Conservation (phyloP, 30 jellyfish, hydroid and myxozoan genomes). For the Chrysaora quinquecirrha region DNA sequence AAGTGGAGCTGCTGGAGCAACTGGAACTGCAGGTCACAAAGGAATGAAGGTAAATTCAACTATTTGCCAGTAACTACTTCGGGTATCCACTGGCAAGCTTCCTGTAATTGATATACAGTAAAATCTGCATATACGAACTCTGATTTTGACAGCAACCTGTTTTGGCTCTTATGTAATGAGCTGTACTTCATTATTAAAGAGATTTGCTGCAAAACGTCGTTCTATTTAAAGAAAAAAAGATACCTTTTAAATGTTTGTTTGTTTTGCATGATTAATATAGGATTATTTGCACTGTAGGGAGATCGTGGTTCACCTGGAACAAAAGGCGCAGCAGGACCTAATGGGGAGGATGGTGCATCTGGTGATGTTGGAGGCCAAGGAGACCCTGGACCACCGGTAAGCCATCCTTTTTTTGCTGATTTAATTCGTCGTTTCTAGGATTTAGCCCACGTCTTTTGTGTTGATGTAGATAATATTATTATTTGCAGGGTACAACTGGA, state of each 20-base stretch:
- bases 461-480: neutral
- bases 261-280: no score
- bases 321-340: neutral
- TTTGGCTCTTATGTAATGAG: no score
- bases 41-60: neutral
- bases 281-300: neutral
- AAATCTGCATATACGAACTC: no score
- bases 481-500: slow-evolving; percentile 31
- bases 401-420: neutral
- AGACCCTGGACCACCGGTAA: neutral
- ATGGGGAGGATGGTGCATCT: neutral
- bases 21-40: neutral
- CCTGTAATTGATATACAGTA: no score
- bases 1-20: neutral
- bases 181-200: no score
- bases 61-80: no score
- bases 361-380: neutral
- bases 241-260: no score
- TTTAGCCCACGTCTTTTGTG: neutral
- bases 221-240: no score
- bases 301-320: neutral
- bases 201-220: no score
- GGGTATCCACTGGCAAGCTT: no score
- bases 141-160: no score
- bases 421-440: neutral